Base-by-base conservation (phyloP, 2,888 invertebrate species). In the Diaprepes abbreviatus region DNA sequence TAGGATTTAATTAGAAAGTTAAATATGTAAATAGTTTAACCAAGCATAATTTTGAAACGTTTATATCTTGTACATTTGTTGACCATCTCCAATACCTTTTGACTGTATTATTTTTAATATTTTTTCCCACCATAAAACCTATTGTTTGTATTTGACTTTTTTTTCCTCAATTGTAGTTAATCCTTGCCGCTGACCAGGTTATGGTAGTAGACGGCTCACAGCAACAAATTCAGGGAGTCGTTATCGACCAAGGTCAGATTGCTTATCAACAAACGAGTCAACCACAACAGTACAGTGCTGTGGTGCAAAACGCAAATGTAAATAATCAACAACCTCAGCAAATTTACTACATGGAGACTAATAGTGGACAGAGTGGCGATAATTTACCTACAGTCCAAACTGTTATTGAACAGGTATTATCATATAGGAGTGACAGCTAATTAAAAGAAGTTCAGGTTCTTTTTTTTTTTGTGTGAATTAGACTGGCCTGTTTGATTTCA, bases 201-300 rank as follows among this genome's bases (percentile, higher is more conserved):
- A 82, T 85, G 78, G 82, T 87, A 59, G 80, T 86, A 17, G 86
- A 86, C 74, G 85, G 86, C 64, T 45, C 66, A 7, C 57, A 58
- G 31, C 70, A 52, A 16, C 79, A 80, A 71, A 66, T 78, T 28
- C 86, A 85, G 74, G 85, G 86, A 76, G 84, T 87, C 63, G 78
- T 82, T 52, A 77, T 83, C 17, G 81, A 83, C 70, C 82, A 80
- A 65, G 40, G 65, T 36, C 73, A 65, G 2, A 54, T 57, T 3
- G 21, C 54, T n/a, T 70, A 66, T 50, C 62, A 70, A 21, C 50
- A 57, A 28, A 21, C 64, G 0, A 28, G 7, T 21, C 68, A 68
- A 59, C 54, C 31, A 2, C 67, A 57, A 43, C 65, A 65, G 14
- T 66, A 50, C 36, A 36, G 55, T 14, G 48, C 58, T 19, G 45